phyloP scores from a whole-genome alignment of 2,113 vertebrate genomes.

The Sus scrofa region DNA sequence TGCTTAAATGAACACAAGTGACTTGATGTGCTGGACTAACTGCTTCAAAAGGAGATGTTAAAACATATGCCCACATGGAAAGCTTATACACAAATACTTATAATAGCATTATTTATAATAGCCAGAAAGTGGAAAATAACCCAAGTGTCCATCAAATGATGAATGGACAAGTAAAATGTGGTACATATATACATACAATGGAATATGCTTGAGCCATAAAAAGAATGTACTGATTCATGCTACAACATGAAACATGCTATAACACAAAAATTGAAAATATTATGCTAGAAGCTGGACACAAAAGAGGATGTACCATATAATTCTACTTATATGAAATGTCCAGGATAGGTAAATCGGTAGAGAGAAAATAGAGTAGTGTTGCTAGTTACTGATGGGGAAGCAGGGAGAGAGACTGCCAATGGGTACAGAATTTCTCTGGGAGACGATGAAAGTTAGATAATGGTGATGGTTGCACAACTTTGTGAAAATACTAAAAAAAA shows the following conservation, averaged over 20 bases:
- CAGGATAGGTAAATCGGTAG: background rate
- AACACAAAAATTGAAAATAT: slow-evolving; percentile 42
- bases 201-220: slow-evolving; percentile 51
- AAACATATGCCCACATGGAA: slow-evolving; percentile 32
- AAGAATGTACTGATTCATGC: slow-evolving; percentile 34
- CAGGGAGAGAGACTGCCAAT: background rate
- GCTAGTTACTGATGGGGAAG: background rate
- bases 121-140: slow-evolving; percentile 31
- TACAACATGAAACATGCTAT: slow-evolving; percentile 23
- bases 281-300: slow-evolving; percentile 53
- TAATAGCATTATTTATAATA: slow-evolving; percentile 70
- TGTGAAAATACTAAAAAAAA: slow-evolving; percentile 50
- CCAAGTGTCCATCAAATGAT: slow-evolving; percentile 14
- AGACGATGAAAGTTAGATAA: background rate
- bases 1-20: slow-evolving; percentile 59
- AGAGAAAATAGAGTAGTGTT: slow-evolving; percentile 38
- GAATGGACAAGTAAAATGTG: slow-evolving; percentile 25
- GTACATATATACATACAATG: background rate
- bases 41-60: slow-evolving; percentile 19
- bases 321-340: slow-evolving; percentile 46
- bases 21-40: slow-evolving; percentile 52
- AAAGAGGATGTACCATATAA: slow-evolving; percentile 18
- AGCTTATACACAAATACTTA: background rate
- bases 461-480: slow-evolving; percentile 20
- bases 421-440: background rate